A percentile compares a stretch with the other conserved stretches of the same genome.
Evolutionary conservation across 2,113 vertebrate genomes (phyloP).

Genomic region (Hassar affinis): DNA sequence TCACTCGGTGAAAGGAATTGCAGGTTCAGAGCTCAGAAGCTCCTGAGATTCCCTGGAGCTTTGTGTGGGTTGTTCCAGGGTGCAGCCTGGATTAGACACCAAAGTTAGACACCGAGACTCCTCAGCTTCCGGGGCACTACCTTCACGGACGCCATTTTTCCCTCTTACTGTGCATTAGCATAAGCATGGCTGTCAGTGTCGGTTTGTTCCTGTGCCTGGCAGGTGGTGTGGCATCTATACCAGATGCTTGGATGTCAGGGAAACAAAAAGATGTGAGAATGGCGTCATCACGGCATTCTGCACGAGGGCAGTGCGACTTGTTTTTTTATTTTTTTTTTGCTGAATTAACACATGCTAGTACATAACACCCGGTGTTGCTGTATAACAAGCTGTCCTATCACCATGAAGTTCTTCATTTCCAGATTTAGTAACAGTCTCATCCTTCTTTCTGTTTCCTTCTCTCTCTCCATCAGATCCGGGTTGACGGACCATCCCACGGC

Average conservation of each 20-base stretch:
- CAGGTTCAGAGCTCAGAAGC: background rate
- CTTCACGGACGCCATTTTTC: background rate
- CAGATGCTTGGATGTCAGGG: conserved; percentile 36
- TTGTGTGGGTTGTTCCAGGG: background rate
- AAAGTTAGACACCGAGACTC: background rate
- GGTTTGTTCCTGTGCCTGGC: conserved; percentile 15
- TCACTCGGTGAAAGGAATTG: background rate
- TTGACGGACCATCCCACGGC: conserved; percentile 82
- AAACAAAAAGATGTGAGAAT: conserved; percentile 19
- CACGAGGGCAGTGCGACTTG: conserved; percentile 55
- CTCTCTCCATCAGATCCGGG: conserved; percentile 78
- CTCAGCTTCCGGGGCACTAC: background rate
- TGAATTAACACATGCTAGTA: conserved; percentile 61
- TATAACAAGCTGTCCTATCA: conserved; percentile 53
- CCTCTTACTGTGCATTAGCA: background rate
- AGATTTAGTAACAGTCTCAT: conserved; percentile 14
- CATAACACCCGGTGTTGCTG: conserved; percentile 59
- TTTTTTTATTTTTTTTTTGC: too few relatives aligned
- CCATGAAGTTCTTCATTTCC: background rate
- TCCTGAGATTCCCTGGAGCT: background rate
- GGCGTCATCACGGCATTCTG: conserved; percentile 33
- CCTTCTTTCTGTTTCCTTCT: conserved; percentile 1
- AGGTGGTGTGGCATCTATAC: conserved; percentile 11
- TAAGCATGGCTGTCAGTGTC: conserved; percentile 4
- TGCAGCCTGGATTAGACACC: background rate